Evolutionary conservation across 2,888 invertebrate species (phyloP).

Genomic region (Andricus curvator): DNA sequence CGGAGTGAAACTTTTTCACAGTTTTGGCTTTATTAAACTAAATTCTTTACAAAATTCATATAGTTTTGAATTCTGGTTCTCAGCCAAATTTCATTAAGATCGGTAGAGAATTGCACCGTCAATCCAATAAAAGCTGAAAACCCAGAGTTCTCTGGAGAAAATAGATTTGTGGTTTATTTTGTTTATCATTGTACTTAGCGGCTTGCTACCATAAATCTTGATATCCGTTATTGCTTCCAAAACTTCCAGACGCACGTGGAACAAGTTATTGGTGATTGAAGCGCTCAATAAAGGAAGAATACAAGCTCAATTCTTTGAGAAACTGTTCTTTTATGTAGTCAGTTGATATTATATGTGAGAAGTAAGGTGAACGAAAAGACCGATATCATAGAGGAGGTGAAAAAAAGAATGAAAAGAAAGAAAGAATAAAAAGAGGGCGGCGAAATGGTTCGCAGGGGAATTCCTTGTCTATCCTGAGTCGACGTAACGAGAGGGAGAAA

Average conservation of each 20-base stretch:
- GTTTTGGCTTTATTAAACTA: too few relatives aligned
- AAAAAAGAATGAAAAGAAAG: conserved; percentile 10
- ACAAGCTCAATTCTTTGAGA: conserved; percentile 54
- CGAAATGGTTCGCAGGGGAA: conserved; percentile 44
- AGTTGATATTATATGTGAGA: conserved; percentile 59
- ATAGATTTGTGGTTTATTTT: too few relatives aligned
- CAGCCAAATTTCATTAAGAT: too few relatives aligned
- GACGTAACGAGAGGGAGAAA: conserved; percentile 2
- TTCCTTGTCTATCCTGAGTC: conserved; percentile 33
- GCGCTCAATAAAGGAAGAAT: conserved; percentile 54
- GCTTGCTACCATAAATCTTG: too few relatives aligned
- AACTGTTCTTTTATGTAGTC: conserved; percentile 57
- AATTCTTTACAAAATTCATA: too few relatives aligned
- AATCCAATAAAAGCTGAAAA: too few relatives aligned
- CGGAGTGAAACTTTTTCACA: too few relatives aligned
- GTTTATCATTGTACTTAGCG: too few relatives aligned
- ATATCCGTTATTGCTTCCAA: background rate
- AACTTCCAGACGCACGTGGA: background rate
- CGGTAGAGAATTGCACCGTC: too few relatives aligned
- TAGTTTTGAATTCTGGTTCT: too few relatives aligned
- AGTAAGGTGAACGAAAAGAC: conserved; percentile 43
- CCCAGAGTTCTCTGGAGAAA: too few relatives aligned
- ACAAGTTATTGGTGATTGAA: background rate
- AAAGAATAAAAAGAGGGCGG: conserved; percentile 38
- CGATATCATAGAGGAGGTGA: conserved; percentile 19